phyloP scores from a whole-genome alignment of 2,113 vertebrate genomes.

The Coregonus clupeaformis region DNA sequence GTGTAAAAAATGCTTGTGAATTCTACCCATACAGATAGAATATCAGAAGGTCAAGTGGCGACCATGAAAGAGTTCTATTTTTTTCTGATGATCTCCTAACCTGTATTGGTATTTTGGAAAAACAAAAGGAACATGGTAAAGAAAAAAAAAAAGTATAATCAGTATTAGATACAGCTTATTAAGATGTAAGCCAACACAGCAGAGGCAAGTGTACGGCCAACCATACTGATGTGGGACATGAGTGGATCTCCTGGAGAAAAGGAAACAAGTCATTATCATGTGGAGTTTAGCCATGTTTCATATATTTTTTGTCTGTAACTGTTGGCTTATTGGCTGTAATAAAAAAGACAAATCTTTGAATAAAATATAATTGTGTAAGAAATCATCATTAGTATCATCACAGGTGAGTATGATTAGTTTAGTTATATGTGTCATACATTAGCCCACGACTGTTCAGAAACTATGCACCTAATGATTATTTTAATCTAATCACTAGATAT shows the following conservation, averaged over 20 bases:
- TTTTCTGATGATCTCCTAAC: conserved; percentile 70
- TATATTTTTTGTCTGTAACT: conserved; percentile 49
- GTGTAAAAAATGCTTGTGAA: conserved; percentile 78
- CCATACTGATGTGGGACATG: conserved; percentile 4
- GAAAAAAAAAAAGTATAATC: conserved; percentile 30
- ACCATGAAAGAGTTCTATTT: conserved; percentile 69
- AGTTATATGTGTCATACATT: no score
- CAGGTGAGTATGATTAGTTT: background rate
- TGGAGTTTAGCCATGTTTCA: conserved; percentile 39
- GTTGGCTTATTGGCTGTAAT: conserved; percentile 63
- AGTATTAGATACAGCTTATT: conserved; percentile 52
- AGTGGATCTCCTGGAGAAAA: conserved; percentile 16
- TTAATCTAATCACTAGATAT: no score
- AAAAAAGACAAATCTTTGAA: conserved; percentile 52
- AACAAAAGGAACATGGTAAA: conserved; percentile 15
- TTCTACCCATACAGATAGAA: conserved; percentile 70
- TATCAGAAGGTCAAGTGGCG: conserved; percentile 69
- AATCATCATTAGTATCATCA: background rate
- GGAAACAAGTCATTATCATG: conserved; percentile 21
- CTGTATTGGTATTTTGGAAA: conserved; percentile 42
- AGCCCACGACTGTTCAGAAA: no score
- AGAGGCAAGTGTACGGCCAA: background rate
- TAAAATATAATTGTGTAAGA: conserved; percentile 31
- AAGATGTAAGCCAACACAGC: conserved; percentile 20
- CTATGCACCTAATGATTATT: no score